A percentile compares a stretch with the other conserved stretches of the same genome.
These are phyloP conservation scores for Dicerorhinus sumatrensis DNA, from an alignment of 2,113 vertebrate genomes.

Conservation along the genomic window DNA sequence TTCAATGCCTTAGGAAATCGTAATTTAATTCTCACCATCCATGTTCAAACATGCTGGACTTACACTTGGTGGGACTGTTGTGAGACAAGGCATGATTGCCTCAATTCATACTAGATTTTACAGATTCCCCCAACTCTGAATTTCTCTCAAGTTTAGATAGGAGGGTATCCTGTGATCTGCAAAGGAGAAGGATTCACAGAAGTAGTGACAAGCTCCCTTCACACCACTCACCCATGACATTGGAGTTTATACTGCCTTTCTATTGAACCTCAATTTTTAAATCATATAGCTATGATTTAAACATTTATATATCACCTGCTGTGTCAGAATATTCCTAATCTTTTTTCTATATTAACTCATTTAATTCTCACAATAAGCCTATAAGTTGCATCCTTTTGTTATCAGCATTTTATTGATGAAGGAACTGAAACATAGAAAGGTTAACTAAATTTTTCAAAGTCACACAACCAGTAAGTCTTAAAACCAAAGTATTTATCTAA, in stretches of 20 bases:
- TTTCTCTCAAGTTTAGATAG: not conserved
- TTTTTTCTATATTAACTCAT: not conserved
- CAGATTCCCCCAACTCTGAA: not conserved
- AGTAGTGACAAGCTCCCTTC: not conserved
- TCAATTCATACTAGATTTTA: not conserved
- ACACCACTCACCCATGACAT: not conserved
- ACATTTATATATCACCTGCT: not conserved
- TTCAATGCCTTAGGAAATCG: not conserved
- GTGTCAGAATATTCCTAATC: not conserved
- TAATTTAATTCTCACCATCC: not conserved
- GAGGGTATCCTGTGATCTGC: not conserved
- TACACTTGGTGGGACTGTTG: not conserved
- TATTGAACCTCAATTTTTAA: not conserved
- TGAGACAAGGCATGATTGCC: not conserved
- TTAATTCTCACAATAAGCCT: not conserved
- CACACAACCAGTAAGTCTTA: not conserved
- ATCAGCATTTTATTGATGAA: not conserved
- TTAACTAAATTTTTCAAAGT: not conserved
- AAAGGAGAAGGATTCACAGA: fast-evolving
- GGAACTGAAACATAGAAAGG: not conserved
- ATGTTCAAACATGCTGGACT: not conserved
- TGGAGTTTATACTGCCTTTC: not conserved
- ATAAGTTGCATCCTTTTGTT: not conserved
- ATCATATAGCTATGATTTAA: not conserved
- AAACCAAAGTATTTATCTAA: not conserved